These are phyloP conservation scores for Leptinotarsa peninsularis DNA, from an alignment of 2,888 invertebrate genomes.

Conservation along the genomic window DNA sequence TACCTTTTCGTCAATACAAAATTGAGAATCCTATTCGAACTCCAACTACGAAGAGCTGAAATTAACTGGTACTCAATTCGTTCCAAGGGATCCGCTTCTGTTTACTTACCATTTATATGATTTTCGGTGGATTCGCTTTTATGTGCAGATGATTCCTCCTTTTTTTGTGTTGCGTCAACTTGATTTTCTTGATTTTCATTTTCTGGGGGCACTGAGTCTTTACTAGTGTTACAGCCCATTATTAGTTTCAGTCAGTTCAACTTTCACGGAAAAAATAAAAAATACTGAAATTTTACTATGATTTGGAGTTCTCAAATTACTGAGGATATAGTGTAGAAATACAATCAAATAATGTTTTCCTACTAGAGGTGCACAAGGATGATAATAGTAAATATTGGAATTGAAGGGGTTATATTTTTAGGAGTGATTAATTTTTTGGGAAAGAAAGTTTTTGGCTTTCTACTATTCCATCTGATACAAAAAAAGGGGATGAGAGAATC, in stretches of 20 bases:
- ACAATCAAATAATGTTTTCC: no score
- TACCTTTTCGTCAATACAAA: neutral
- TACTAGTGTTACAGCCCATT: constrained; percentile 76
- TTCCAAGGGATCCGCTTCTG: neutral
- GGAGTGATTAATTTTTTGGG: no score
- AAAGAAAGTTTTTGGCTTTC: no score
- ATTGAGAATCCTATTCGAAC: neutral
- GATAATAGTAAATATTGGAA: no score
- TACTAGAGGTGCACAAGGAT: no score
- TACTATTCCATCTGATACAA: no score
- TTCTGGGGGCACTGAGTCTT: constrained; percentile 65
- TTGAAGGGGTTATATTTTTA: no score
- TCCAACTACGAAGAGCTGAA: neutral
- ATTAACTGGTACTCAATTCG: constrained; percentile 5
- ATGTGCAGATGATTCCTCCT: constrained; percentile 25
- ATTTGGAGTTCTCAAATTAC: no score
- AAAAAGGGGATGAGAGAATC: no score
- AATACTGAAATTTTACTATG: no score
- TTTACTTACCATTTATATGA: constrained; percentile 38
- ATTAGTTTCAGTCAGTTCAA: constrained; percentile 11
- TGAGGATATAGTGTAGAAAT: no score
- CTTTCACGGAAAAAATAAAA: neutral
- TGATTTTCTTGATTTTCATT: constrained; percentile 55
- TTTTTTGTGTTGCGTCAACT: constrained; percentile 20
- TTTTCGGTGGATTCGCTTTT: constrained; percentile 34